phyloP scores from a whole-genome alignment of 1,140 invertebrate species.

The Sarcophaga peregrina region DNA sequence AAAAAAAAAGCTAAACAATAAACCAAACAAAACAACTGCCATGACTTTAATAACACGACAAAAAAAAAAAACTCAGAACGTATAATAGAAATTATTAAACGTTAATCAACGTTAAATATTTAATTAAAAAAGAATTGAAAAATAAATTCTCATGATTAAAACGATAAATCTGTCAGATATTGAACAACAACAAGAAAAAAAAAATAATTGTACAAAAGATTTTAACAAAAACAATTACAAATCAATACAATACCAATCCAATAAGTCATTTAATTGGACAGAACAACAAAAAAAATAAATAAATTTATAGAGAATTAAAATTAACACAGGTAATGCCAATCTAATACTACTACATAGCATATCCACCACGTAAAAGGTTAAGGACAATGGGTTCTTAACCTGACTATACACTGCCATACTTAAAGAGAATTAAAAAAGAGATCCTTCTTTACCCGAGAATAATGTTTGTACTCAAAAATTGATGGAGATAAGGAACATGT shows the following conservation, averaged over 20 bases:
- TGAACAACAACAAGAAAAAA: background rate
- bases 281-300: too few species aligned
- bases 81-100: background rate
- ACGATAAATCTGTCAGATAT: constrained; percentile 22
- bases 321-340: background rate
- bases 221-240: background rate
- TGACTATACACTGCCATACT: too few species aligned
- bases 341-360: too few species aligned
- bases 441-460: too few species aligned
- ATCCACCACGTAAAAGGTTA: too few species aligned
- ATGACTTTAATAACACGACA: too few species aligned
- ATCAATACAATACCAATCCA: background rate
- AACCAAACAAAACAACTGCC: background rate
- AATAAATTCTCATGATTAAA: constrained; percentile 27
- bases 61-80: too few species aligned
- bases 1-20: background rate
- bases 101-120: constrained; percentile 13
- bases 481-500: too few species aligned
- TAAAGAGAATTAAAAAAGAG: too few species aligned
- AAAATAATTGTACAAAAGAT: background rate
- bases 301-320: background rate
- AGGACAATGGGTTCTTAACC: too few species aligned
- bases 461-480: too few species aligned
- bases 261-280: background rate
- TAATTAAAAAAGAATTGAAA: constrained; percentile 25